phyloP scores from a whole-genome alignment of 2,797 vertebrate species.

The Meda fulgida region DNA sequence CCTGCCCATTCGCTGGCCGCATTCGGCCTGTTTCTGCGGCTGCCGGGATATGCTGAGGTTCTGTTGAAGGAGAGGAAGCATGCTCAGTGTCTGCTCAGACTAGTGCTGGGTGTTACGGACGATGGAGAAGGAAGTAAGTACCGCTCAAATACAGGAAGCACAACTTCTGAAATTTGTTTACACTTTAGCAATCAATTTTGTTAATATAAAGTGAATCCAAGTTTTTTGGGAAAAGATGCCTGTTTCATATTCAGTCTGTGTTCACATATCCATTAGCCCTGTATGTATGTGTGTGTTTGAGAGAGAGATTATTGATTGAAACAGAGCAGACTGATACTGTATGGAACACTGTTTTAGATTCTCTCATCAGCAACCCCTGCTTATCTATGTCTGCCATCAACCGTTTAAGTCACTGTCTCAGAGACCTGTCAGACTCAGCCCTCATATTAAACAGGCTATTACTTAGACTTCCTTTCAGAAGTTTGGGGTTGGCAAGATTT shows the following conservation, averaged over 20 bases:
- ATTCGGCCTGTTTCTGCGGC: slow-evolving; percentile 95
- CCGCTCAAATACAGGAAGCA: neutral
- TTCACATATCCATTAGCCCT: slow-evolving; percentile 11
- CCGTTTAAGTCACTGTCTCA: neutral
- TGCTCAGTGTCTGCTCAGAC: slow-evolving; percentile 95
- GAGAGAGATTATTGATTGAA: neutral
- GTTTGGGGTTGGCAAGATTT: neutral
- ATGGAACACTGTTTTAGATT: slow-evolving; percentile 14
- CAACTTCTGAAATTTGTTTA: neutral
- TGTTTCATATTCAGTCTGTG: slow-evolving; percentile 6
- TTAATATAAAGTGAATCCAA: neutral
- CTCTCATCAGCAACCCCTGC: slow-evolving; percentile 2
- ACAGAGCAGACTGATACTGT: neutral
- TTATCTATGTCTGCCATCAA: slow-evolving; percentile 11
- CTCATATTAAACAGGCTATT: slow-evolving; percentile 18
- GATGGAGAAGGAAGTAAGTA: slow-evolving; percentile 99
- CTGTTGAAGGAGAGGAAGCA: slow-evolving; percentile 98
- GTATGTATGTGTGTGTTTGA: neutral
- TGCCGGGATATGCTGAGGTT: slow-evolving; percentile 98
- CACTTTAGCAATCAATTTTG: neutral
- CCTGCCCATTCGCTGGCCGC: slow-evolving; percentile 97
- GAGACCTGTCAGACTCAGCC: neutral
- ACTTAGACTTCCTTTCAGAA: neutral
- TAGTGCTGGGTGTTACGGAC: slow-evolving; percentile 97
- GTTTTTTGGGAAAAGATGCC: neutral